These are phyloP conservation scores for Eulemur mongoz DNA, from an alignment of 2,797 vertebrate species.

Conservation along the genomic window DNA sequence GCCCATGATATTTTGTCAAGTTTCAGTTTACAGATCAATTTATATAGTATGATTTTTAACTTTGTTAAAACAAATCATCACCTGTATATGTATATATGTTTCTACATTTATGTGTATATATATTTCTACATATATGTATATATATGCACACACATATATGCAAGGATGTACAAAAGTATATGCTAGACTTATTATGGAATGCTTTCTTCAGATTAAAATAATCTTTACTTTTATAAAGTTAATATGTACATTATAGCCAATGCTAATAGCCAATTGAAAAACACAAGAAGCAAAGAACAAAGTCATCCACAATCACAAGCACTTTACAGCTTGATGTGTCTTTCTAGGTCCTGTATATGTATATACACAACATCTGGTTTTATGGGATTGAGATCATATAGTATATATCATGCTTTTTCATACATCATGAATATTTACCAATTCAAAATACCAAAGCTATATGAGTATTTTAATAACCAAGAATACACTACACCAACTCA, in stretches of 20 bases:
- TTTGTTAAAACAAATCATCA: conserved; percentile 11
- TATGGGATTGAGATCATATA: background rate
- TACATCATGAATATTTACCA: background rate
- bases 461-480: background rate
- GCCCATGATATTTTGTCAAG: background rate
- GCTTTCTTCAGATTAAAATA: background rate
- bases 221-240: background rate
- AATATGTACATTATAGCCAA: background rate
- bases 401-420: background rate
- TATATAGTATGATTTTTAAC: background rate
- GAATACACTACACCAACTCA: background rate
- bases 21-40: background rate
- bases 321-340: background rate
- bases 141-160: background rate
- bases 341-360: background rate
- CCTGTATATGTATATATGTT: background rate
- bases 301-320: background rate
- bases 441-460: background rate
- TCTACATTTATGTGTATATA: background rate
- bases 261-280: background rate
- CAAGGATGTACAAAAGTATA: background rate
- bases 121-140: background rate
- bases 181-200: background rate
- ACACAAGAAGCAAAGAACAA: background rate
- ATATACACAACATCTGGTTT: background rate